Percentiles rank a stretch among this genome's conserved stretches.
Evolutionary conservation across 2,888 invertebrate species (phyloP).

Genomic region (Hypercompe scribonia): DNA sequence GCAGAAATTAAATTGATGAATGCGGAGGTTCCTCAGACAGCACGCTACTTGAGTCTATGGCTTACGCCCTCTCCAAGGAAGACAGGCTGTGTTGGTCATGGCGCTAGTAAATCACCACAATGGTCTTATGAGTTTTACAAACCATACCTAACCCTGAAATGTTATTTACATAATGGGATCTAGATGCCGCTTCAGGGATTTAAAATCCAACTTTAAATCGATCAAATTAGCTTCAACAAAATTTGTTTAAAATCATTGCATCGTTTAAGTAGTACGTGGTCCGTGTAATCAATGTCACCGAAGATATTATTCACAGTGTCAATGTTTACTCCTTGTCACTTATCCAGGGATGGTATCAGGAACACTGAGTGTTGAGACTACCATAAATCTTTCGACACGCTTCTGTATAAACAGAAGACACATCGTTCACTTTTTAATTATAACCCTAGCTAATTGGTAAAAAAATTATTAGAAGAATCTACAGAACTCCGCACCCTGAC

Average conservation of each 20-base stretch:
- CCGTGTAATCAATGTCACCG: background rate
- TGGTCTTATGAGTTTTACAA: background rate
- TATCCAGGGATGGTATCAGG: background rate
- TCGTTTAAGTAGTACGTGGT: background rate
- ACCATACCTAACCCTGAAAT: background rate
- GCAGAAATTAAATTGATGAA: conserved; percentile 32
- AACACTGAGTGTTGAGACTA: too few species aligned
- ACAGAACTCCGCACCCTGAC: conserved; percentile 22
- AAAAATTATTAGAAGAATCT: too few species aligned
- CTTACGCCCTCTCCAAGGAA: background rate
- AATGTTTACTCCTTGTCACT: background rate
- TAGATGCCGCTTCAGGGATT: background rate
- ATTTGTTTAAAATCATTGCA: background rate
- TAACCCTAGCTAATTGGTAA: too few species aligned
- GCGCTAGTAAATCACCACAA: too few species aligned
- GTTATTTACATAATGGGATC: background rate
- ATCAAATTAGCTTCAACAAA: background rate
- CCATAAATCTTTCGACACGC: background rate
- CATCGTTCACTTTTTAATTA: background rate
- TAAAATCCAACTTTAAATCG: background rate
- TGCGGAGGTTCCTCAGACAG: conserved; percentile 14
- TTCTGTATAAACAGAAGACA: background rate
- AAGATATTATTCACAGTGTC: background rate
- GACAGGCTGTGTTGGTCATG: background rate
- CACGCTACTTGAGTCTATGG: background rate